These are phyloP conservation scores for Danionella cerebrum DNA, from an alignment of 2,113 vertebrate species.

Conservation along the genomic window DNA sequence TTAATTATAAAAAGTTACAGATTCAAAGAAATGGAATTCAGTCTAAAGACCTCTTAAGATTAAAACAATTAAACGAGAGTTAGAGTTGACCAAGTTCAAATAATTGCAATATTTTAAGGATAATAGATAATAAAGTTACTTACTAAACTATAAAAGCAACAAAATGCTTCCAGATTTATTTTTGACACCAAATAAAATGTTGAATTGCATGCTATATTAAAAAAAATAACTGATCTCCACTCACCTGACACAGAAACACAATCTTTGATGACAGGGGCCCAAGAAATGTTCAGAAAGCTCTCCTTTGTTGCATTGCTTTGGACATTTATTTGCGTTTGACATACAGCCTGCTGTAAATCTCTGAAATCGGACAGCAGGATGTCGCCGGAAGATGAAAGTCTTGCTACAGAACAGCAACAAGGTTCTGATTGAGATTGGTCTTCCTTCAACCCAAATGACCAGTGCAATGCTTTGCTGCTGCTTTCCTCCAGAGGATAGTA, in stretches of 20 bases:
- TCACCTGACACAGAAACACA: constrained; percentile 76
- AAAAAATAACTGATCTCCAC: neutral
- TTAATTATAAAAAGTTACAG: too few species aligned
- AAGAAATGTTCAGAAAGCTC: constrained; percentile 62
- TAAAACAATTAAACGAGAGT: too few species aligned
- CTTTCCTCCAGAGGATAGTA: neutral
- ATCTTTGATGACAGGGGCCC: constrained; percentile 70
- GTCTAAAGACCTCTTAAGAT: too few species aligned
- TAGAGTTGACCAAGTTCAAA: too few species aligned
- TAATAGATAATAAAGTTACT: too few species aligned
- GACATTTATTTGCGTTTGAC: constrained; percentile 54
- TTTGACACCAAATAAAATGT: neutral
- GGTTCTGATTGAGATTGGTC: constrained; percentile 7
- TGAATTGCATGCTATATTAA: neutral
- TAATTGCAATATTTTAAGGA: too few species aligned
- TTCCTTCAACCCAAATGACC: constrained; percentile 55
- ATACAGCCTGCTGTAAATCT: constrained; percentile 35
- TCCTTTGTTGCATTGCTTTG: neutral
- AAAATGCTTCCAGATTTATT: neutral
- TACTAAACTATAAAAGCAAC: too few species aligned
- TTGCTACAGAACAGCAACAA: constrained; percentile 43
- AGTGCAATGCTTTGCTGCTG: constrained; percentile 9
- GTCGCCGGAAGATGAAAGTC: constrained; percentile 62
- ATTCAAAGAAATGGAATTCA: too few species aligned
- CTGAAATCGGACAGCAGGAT: constrained; percentile 67